Conservation (phyloP, 2,797 vertebrate species). For the Nannoperca obscura region DNA sequence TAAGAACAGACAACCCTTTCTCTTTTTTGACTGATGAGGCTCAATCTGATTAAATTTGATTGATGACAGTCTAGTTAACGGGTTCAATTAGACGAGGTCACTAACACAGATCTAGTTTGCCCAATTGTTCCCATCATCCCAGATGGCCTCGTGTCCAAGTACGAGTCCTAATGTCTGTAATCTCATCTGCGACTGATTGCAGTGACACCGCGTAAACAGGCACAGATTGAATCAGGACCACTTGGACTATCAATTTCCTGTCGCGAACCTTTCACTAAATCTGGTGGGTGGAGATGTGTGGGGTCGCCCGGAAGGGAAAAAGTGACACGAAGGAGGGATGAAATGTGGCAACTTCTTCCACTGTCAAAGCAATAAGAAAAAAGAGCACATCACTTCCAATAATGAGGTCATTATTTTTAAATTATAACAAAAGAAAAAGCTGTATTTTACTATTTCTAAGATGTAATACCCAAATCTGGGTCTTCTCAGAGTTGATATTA, state of each 20-base stretch:
- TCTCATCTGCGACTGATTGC: constrained; percentile 71
- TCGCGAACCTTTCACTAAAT: constrained; percentile 49
- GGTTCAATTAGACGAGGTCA: constrained; percentile 37
- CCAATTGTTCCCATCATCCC: constrained; percentile 48
- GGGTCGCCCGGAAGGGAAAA: constrained; percentile 3
- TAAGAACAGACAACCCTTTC: neutral
- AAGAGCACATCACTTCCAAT: too few species aligned
- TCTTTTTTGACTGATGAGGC: neutral
- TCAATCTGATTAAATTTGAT: constrained; percentile 31
- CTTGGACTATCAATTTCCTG: constrained; percentile 72
- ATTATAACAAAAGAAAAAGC: neutral
- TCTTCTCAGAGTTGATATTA: too few species aligned
- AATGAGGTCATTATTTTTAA: neutral
- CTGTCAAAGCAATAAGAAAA: neutral
- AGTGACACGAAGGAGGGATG: neutral
- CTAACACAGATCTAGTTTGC: constrained; percentile 55
- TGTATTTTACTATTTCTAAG: neutral
- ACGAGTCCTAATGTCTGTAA: constrained; percentile 65
- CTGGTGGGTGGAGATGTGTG: constrained; percentile 25
- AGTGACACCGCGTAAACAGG: constrained; percentile 60
- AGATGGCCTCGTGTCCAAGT: constrained; percentile 64
- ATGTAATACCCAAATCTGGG: neutral
- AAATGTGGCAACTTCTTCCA: neutral
- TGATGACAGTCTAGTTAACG: constrained; percentile 46
- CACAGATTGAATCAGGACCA: constrained; percentile 72